Percentiles rank a stretch among this genome's conserved stretches.
Conservation (phyloP, 2,113 vertebrate genomes). For the Rhinolophus sinicus region DNA sequence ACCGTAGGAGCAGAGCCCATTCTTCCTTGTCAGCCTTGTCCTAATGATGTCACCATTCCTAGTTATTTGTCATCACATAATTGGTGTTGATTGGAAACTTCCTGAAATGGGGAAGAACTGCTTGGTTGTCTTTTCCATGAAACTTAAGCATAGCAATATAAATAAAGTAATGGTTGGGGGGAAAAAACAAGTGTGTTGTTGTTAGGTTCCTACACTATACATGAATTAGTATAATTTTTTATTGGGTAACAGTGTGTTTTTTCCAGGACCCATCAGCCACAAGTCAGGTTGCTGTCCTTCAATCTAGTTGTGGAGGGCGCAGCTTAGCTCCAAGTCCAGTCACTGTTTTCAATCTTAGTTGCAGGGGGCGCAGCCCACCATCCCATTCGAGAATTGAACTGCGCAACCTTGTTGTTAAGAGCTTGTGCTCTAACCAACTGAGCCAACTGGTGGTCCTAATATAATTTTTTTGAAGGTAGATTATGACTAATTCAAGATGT, state of each 20-base stretch:
- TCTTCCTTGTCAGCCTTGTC: slow-evolving; percentile 83
- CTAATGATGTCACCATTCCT: slow-evolving; percentile 84
- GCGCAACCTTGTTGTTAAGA: too few species aligned
- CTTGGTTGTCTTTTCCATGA: slow-evolving; percentile 85
- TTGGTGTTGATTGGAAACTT: slow-evolving; percentile 85
- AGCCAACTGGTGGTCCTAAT: too few species aligned
- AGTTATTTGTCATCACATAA: slow-evolving; percentile 81
- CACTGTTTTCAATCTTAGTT: too few species aligned
- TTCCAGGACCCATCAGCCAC: too few species aligned
- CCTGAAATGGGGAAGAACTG: slow-evolving; percentile 85
- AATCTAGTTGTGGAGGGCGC: too few species aligned
- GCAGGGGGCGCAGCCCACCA: too few species aligned
- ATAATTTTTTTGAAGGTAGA: neutral
- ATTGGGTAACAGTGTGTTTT: too few species aligned
- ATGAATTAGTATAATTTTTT: neutral
- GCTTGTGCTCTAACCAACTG: too few species aligned
- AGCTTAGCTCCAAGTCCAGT: too few species aligned
- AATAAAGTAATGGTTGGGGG: slow-evolving; percentile 84
- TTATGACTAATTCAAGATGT: neutral
- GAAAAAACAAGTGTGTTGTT: neutral
- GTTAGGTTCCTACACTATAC: neutral
- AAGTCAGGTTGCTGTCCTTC: too few species aligned
- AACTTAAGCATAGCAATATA: slow-evolving; percentile 89
- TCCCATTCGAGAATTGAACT: too few species aligned
- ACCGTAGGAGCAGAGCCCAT: slow-evolving; percentile 86